Evolutionary conservation across 2,888 invertebrate genomes (phyloP).

Genomic region (Ceramica pisi): DNA sequence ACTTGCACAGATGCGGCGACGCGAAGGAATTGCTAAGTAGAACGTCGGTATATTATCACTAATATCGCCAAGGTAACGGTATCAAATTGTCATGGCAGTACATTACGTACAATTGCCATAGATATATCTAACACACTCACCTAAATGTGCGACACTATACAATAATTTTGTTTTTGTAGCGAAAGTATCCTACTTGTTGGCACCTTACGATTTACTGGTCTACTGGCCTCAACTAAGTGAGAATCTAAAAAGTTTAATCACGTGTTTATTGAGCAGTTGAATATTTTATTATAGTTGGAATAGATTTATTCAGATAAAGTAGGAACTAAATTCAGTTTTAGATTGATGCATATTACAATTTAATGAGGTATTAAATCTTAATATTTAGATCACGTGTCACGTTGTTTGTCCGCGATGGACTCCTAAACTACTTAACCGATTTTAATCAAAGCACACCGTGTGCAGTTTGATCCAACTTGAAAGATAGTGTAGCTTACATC

Average conservation of each 20-base stretch:
- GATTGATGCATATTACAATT: neutral
- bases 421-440: too few relatives aligned
- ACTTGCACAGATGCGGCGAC: slow-evolving; percentile 33
- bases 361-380: neutral
- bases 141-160: slow-evolving; percentile 60
- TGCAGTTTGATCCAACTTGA: too few relatives aligned
- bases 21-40: slow-evolving; percentile 65
- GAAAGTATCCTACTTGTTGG: slow-evolving; percentile 57
- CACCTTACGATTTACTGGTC: slow-evolving; percentile 46
- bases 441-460: too few relatives aligned
- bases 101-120: slow-evolving; percentile 56
- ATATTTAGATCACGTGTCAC: too few relatives aligned
- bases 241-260: slow-evolving; percentile 45
- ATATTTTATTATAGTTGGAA: slow-evolving; percentile 23
- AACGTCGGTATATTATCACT: slow-evolving; percentile 73
- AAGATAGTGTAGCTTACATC: too few relatives aligned
- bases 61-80: slow-evolving; percentile 74
- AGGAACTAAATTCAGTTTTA: neutral
- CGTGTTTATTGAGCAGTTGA: slow-evolving; percentile 34
- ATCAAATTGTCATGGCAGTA: slow-evolving; percentile 69
- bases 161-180: slow-evolving; percentile 54
- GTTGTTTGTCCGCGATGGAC: too few relatives aligned
- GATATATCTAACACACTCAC: slow-evolving; percentile 69
- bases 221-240: slow-evolving; percentile 39
- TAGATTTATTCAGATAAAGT: slow-evolving; percentile 12